Base-by-base conservation (phyloP, 2,888 invertebrate species). In the Cinara cedri region DNA sequence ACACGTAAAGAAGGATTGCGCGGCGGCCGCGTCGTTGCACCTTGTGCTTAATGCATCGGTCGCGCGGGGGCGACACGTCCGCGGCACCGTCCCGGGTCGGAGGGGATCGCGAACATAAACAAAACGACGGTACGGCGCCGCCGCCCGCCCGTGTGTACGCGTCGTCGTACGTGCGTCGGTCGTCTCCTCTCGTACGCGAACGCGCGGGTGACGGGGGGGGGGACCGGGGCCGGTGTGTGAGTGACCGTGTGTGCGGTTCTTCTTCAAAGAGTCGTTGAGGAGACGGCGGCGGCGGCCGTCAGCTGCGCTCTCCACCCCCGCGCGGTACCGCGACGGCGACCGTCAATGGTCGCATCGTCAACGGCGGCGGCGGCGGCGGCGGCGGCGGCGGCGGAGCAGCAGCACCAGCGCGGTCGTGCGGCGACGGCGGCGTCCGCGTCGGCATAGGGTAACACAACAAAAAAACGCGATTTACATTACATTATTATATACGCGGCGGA, bases 71-170 rank as follows among this genome's bases (percentile, higher is more conserved):
- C 21, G 72, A 42, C n/a, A n/a, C 57, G 72, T n/a, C 57, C 34
- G 49, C 21, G 19, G 72, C 44, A 8, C 19, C n/a, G 57, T 0
- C 26, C 13, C 44, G 65, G 19, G 26, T n/a, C 62, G 51, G 51
- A 49, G 21, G 19, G 21, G 71, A n/a, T n/a, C 44, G 57, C 57
- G 65, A 54, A 65, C 74, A 75, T 75, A 75, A 75, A 75, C 74
- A 75, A 75, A 75, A 75, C 74, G 74, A 75, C 10, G 6, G 46
- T 49, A n/a, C 16, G 46, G 9, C 49, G 68, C 14, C 71, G 55
- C 10, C 26, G 49, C 51, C 66, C 14, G 19, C n/a, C 14, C 9
- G 70, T 34, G 21, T 14, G 70, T 34, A 42, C 68, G 70, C 16
- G 55, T 42, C 49, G 62, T 13, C 11, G 46, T 46, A 10, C 46